phyloP scores from a whole-genome alignment of 2,888 invertebrate genomes.

The Diabrotica balteata region DNA sequence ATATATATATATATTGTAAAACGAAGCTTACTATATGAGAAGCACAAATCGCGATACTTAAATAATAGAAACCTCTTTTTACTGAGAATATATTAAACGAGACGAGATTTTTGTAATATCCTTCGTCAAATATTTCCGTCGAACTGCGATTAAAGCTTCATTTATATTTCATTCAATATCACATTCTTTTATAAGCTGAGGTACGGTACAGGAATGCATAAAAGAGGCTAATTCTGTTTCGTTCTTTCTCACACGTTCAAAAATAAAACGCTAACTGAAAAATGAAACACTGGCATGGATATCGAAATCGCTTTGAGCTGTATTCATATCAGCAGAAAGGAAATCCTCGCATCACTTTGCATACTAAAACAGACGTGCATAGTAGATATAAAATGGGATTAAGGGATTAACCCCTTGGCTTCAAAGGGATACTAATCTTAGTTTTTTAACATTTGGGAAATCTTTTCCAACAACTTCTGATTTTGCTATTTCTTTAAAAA shows the following conservation, averaged over 20 bases:
- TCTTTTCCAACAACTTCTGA: no score
- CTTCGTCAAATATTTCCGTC: slow-evolving; percentile 11
- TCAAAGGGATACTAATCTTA: no score
- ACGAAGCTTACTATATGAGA: no score
- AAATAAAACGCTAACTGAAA: slow-evolving; percentile 30
- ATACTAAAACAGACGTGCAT: slow-evolving; percentile 22
- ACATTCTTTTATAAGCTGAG: slow-evolving; percentile 8
- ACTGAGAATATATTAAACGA: not conserved
- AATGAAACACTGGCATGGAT: slow-evolving; percentile 28
- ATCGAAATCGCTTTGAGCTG: slow-evolving; percentile 29
- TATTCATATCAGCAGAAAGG: slow-evolving; percentile 27
- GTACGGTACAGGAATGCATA: slow-evolving; percentile 5
- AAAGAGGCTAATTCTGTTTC: slow-evolving; percentile 5
- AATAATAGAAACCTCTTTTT: no score
- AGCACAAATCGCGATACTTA: no score
- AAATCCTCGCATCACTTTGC: slow-evolving; percentile 26
- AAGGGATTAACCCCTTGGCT: no score
- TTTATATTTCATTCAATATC: slow-evolving; percentile 15
- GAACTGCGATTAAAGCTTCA: slow-evolving; percentile 12
- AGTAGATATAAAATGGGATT: not conserved
- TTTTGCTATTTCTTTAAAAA: no score
- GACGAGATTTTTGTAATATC: not conserved
- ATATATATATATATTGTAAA: no score
- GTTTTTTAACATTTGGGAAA: no score
- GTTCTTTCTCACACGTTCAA: slow-evolving; percentile 8